A percentile compares a stretch with the other conserved stretches of the same genome.
These are phyloP conservation scores for Cosmia pyralina DNA, from an alignment of 2,888 invertebrate species.

Conservation along the genomic window DNA sequence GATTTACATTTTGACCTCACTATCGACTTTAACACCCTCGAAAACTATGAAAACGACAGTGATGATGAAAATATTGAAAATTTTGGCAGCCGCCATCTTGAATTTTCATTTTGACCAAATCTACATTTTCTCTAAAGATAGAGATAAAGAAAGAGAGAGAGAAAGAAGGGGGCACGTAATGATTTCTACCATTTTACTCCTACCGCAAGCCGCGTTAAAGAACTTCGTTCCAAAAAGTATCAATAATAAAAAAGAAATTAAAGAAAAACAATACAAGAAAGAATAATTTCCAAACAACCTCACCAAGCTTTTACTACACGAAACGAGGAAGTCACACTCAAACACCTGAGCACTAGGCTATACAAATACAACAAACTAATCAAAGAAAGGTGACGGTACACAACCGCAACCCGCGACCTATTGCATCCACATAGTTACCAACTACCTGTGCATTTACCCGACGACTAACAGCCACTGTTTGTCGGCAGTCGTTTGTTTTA, in stretches of 20 bases:
- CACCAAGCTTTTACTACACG: background rate
- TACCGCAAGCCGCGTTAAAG: no score
- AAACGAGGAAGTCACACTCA: constrained; percentile 21
- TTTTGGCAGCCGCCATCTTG: no score
- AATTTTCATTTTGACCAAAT: no score
- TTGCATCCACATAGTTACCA: constrained; percentile 34
- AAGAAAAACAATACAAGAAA: background rate
- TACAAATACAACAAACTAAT: constrained; percentile 44
- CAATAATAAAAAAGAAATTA: background rate
- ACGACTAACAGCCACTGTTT: constrained; percentile 9
- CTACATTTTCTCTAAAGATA: no score
- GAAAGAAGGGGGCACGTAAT: no score
- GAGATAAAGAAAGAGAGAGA: no score
- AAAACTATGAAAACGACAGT: no score
- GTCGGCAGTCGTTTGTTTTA: constrained; percentile 22
- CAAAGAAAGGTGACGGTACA: constrained; percentile 31
- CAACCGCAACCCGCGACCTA: constrained; percentile 18
- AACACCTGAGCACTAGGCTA: constrained; percentile 18
- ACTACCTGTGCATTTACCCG: constrained; percentile 6
- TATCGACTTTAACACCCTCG: no score
- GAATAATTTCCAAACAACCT: background rate
- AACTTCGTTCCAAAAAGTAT: no score
- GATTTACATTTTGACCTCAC: no score
- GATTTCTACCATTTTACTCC: no score
- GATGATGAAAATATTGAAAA: no score